Base-by-base conservation (phyloP, 2,113 vertebrate genomes). In the Pelecanoides urinatrix region DNA sequence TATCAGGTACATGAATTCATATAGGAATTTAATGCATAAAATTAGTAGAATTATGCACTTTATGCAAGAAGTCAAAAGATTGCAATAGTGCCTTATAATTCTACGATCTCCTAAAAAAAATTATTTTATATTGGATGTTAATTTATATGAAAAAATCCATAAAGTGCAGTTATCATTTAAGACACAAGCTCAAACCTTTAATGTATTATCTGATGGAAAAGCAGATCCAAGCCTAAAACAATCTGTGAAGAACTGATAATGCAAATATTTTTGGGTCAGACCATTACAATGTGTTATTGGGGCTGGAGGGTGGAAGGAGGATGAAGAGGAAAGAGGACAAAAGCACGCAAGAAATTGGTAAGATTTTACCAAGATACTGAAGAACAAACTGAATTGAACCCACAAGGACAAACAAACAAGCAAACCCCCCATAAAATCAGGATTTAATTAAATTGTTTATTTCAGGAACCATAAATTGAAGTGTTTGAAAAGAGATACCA, bases 1-100 rank as follows among this genome's bases (percentile, higher is more conserved):
- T 77, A 34, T 17, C 0, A 1, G 15, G 15, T 32, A 45, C 1
- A 6, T 0, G 0, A 74, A 81, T 19, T 44, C 3, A 23, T 7
- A 44, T 0, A 38, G 21, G 13, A 66, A 86, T 53, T 50, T 26
- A 79, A 68, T 19, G 26, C 18, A 42, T 7, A 18, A 55, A 90
- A 42, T 22, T 16, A 76, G 61, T 0, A 75, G 8, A 62, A 80
- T 45, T 15, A 63, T 0, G 2, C 13, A 45, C 9, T 49, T 62
- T 20, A n/a, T 10, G 20, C 19, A 70, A 27, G 5, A 47, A 79
- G 13, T 34, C 17, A 68, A 30, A 78, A 61, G 13, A 74, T 11
- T 3, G 4, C 49, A 52, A 8, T 13, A 56, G 21, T 42, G 3
- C 16, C 8, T 72, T 44, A 36, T 6, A 66, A 66, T 34, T 34